Evolutionary conservation across 1,140 invertebrate genomes (phyloP), one percentile per base, ranked within the genome.

Genomic region (Arion vulgaris): DNA sequence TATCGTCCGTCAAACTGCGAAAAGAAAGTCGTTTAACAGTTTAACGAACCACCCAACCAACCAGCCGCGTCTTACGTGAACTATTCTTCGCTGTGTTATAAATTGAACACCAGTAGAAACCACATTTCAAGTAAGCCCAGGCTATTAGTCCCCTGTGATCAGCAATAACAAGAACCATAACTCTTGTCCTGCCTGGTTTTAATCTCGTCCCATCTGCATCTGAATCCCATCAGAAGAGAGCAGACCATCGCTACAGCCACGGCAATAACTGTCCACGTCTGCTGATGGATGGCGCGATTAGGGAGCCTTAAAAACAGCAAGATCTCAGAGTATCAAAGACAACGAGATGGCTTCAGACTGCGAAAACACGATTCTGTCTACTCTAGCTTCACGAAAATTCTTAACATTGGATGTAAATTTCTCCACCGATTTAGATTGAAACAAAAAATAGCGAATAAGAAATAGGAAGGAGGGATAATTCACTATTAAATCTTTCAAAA

Each of bases 171-270:
- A 1, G 71, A 73, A 73, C 71, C 71, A 73, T 73, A 73, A 73
- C 71, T 73, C 71, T 73, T 39, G 71, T 73, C 26, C 71, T 49
- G 71, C 41, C 38, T 36, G 38, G 71, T 38, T 73, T 73, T 73
- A 41, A 73, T 73, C 71, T 73, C 71, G 36, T 41, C 71, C 71
- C 71, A 73, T 73, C 71, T 73, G 71, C 71, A n/a, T 73, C 41
- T 73, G 71, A 73, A 73, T 73, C 71, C 38, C 23, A 73, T 73
- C 71, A 73, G 71, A 73, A 26, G 38, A 39, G 71, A 73, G 23
- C 41, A 49, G 71, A 34, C 38, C 71, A 73, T 73, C 71, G 4
- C 71, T 9, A 38, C 41, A 39, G 32, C 38, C 2, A 23, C 38
- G 71, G 38, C 71, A 39, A 73, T 73, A 73, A 73, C 71, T 73